A percentile compares a stretch with the other conserved stretches of the same genome.
Evolutionary conservation across 2,797 vertebrate species (phyloP).

Genomic region (Pseudomugil gertrudae): DNA sequence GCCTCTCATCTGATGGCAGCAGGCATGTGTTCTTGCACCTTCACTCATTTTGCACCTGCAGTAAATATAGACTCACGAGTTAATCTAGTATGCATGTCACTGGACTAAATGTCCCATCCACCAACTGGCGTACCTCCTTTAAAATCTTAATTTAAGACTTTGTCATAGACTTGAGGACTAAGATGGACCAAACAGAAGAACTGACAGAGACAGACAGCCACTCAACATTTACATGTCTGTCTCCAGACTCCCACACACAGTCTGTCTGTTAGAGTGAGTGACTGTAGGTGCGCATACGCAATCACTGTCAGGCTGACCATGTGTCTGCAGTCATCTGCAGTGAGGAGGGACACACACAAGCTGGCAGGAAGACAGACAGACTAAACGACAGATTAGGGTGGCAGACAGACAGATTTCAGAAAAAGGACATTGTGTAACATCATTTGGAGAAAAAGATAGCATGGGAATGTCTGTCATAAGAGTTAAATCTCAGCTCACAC

Average conservation of each 20-base stretch:
- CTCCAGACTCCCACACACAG: conserved; percentile 55
- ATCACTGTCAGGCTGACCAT: conserved; percentile 65
- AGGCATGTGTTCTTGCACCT: too few relatives aligned
- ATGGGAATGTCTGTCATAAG: conserved; percentile 58
- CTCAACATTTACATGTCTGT: conserved; percentile 60
- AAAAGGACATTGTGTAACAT: conserved; percentile 39
- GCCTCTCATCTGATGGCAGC: too few relatives aligned
- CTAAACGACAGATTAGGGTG: conserved; percentile 51
- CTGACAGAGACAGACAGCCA: conserved; percentile 59
- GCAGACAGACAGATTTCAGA: conserved; percentile 44
- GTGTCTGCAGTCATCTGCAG: conserved; percentile 65
- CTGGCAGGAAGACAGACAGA: conserved; percentile 42
- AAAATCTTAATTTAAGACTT: conserved; percentile 14
- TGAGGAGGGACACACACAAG: conserved; percentile 47
- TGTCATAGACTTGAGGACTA: conserved; percentile 32
- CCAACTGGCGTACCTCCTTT: background rate
- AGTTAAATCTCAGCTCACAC: conserved; percentile 68
- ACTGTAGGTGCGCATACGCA: conserved; percentile 49
- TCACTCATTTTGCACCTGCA: too few relatives aligned
- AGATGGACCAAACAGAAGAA: conserved; percentile 25
- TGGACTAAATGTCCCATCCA: too few relatives aligned
- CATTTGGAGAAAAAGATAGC: conserved; percentile 50
- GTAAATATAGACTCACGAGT: too few relatives aligned
- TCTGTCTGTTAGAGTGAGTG: conserved; percentile 61
- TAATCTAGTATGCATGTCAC: too few relatives aligned